A percentile compares a stretch with the other conserved stretches of the same genome.
Evolutionary conservation across 1,140 invertebrate species (phyloP).

Genomic region (Lamellibrachia luymesi): DNA sequence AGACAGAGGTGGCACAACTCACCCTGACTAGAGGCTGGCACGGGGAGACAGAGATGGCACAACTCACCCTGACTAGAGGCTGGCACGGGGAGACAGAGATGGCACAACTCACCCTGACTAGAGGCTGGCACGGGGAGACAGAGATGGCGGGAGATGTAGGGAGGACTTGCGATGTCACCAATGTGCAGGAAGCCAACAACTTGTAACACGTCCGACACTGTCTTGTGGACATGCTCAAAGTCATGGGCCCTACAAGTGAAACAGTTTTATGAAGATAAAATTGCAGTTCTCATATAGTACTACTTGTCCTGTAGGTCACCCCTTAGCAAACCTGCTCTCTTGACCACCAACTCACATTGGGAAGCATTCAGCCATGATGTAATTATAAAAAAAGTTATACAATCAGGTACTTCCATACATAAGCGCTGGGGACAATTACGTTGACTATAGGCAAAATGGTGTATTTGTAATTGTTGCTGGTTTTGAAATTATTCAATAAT

Average conservation of each 20-base stretch:
- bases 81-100: constrained; percentile 73
- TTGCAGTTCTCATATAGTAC: no score
- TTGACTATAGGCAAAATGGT: not conserved
- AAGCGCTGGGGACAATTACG: not conserved
- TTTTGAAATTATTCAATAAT: no score
- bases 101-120: constrained; percentile 56
- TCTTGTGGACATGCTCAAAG: constrained; percentile 65
- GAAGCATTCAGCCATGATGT: no score
- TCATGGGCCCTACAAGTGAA: constrained; percentile 64
- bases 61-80: not conserved
- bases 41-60: constrained; percentile 25
- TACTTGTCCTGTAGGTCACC: no score
- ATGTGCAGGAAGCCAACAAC: constrained; percentile 82
- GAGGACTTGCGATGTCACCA: constrained; percentile 87
- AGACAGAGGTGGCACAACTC: no score
- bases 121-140: constrained; percentile 65
- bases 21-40: no score
- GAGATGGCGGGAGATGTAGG: constrained; percentile 84
- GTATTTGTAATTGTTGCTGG: no score
- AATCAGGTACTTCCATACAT: not conserved
- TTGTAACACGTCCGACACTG: constrained; percentile 68
- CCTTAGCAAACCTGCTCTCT: no score
- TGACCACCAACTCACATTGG: no score
- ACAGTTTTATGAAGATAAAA: not conserved
- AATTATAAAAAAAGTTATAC: no score